Evolutionary conservation across 2,888 invertebrate species (phyloP), one percentile per base, ranked within the genome.

Genomic region (Drosophila sordidapex): DNA sequence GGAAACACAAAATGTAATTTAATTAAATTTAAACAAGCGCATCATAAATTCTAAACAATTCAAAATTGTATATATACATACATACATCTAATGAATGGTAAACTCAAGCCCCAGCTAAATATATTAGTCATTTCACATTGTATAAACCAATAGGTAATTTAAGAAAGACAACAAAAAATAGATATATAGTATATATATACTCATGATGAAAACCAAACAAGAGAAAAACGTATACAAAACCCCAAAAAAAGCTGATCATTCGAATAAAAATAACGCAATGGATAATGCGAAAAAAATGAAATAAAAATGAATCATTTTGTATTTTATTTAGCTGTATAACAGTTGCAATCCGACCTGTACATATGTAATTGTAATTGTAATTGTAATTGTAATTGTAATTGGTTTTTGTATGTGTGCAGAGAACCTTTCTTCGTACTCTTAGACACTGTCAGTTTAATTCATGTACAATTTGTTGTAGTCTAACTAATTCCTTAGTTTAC

Each of bases 21-120:
- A 88, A 81, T 79, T 88, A 77, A 85, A 89, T 74, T 75, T 56
- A 74, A 76, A 74, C 76, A 74, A 76, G 73, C 76, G 79, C 56
- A 79, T 71, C 70, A 68, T 56, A 71, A 75, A 80, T 74, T 70
- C 77, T 65, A 81, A 81, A 81, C 70, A 72, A 77, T 72, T 81
- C 46, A 74, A 74, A 77, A 81, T 70, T 81, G 77, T 80, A 76
- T 64, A 76, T 67, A 80, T 64, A 72, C 43, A 76, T 64, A 69
- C 64, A 80, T 64, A 72, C 38, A 65, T 61, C 10, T 63, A 70
- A 68, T 63, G 59, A 68, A 74, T 61, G 57, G 63, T 57, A 35
- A 74, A 48, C 8, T 49, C 62, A 79, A 43, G 52, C 62, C 65
- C 59, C 48, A 31, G 66, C 31, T 49, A 66, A 52, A 63, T 49